Evolutionary conservation across 1,140 invertebrate genomes (phyloP).

Genomic region (Aphis gossypii): DNA sequence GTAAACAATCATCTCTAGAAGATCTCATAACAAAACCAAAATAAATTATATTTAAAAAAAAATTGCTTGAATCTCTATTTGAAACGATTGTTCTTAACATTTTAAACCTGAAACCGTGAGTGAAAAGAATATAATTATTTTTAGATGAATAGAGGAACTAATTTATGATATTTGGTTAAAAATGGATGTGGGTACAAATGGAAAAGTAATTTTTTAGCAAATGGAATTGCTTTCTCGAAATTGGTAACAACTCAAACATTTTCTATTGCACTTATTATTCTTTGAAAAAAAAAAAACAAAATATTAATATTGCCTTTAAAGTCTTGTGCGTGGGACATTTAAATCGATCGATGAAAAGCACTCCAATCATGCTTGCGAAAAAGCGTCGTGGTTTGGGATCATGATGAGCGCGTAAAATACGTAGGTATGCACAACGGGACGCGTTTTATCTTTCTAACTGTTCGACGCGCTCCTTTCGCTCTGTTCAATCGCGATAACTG

Average conservation of each 20-base stretch:
- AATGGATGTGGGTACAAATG: too few relatives aligned
- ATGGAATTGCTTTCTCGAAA: neutral
- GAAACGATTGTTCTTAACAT: too few relatives aligned
- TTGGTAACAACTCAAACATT: neutral
- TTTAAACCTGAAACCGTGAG: too few relatives aligned
- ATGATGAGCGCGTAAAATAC: neutral
- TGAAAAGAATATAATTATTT: too few relatives aligned
- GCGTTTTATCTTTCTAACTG: neutral
- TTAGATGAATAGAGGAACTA: too few relatives aligned
- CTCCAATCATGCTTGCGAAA: neutral
- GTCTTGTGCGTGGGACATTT: neutral
- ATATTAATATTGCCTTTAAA: neutral
- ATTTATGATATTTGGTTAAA: too few relatives aligned
- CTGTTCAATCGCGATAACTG: neutral
- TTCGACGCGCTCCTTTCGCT: neutral
- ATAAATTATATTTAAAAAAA: too few relatives aligned
- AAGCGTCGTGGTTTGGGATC: neutral
- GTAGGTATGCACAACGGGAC: neutral
- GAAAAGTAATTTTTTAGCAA: neutral
- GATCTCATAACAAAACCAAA: too few relatives aligned
- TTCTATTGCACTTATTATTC: neutral
- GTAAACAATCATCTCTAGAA: too few relatives aligned
- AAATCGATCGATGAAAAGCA: constrained; percentile 11
- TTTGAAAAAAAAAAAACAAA: neutral
- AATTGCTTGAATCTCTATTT: too few relatives aligned